Percentiles rank a stretch among this genome's conserved stretches.
These are phyloP conservation scores for Triplophysa tibetana DNA, from an alignment of 2,113 vertebrate species.

Conservation along the genomic window DNA sequence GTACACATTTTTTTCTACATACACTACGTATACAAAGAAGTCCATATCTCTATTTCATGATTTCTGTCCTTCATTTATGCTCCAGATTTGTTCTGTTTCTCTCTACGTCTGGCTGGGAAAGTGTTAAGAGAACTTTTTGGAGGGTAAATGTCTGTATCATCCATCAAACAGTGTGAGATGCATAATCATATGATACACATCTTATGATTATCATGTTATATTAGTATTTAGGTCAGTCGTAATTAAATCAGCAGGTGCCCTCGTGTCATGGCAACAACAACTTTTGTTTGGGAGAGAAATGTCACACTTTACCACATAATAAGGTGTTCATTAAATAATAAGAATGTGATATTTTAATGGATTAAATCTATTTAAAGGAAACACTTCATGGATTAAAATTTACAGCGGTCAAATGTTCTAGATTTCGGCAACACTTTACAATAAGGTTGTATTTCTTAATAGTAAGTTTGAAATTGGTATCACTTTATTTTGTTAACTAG, in stretches of 20 bases:
- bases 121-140: not conserved
- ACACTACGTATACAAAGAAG: not conserved
- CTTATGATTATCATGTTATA: not conserved
- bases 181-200: not conserved
- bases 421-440: too few relatives aligned
- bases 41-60: not conserved
- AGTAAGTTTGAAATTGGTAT: too few relatives aligned
- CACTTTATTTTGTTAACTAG: too few relatives aligned
- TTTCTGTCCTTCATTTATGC: not conserved
- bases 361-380: too few relatives aligned
- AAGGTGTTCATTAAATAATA: too few relatives aligned
- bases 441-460: too few relatives aligned
- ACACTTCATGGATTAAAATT: too few relatives aligned
- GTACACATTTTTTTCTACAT: not conserved
- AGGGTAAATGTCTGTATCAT: not conserved
- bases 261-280: not conserved
- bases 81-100: not conserved
- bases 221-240: not conserved
- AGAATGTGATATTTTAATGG: too few relatives aligned
- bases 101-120: too few relatives aligned
- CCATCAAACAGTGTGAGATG: conserved; percentile 5
- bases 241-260: not conserved
- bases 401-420: too few relatives aligned
- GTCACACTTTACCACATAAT: too few relatives aligned
- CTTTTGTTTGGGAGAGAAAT: too few relatives aligned